A percentile compares a stretch with the other conserved stretches of the same genome.
phyloP scores from a whole-genome alignment of 1,140 invertebrate genomes.

The Drosophila gunungcola region DNA sequence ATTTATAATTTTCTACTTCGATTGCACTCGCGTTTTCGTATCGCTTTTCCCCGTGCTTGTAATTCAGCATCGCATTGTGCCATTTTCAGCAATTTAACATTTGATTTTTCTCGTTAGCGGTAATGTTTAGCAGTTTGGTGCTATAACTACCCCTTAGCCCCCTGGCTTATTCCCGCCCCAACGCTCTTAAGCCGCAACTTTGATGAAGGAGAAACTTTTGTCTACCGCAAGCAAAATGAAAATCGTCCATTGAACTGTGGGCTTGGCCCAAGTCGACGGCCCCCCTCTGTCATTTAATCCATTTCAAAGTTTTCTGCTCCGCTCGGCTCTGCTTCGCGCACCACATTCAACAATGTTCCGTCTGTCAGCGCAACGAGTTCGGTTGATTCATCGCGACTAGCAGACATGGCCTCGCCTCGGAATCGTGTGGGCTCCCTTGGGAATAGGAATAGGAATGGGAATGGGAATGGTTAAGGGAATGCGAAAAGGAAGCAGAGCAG shows the following conservation, averaged over 20 bases:
- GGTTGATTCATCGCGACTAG: conserved; percentile 17
- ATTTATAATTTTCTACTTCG: conserved; percentile 7
- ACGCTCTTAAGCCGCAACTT: conserved; percentile 13
- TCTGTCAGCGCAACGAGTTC: conserved; percentile 26
- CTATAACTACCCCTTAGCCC: conserved; percentile 5
- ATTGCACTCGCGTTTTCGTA: background rate
- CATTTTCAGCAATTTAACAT: conserved; percentile 60
- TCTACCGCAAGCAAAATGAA: conserved; percentile 55
- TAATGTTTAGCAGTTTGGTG: conserved; percentile 29
- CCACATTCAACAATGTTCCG: conserved; percentile 41
- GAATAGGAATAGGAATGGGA: background rate
- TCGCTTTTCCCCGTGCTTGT: background rate
- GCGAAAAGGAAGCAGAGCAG: background rate
- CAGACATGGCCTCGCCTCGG: conserved; percentile 32
- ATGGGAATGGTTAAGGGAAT: background rate
- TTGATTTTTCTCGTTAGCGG: conserved; percentile 63
- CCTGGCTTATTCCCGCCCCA: conserved; percentile 1
- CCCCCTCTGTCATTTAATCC: conserved; percentile 55
- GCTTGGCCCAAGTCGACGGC: conserved; percentile 14
- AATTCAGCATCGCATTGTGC: conserved; percentile 9
- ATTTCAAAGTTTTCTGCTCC: conserved; percentile 45
- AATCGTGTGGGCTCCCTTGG: conserved; percentile 21
- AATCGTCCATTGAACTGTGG: conserved; percentile 70
- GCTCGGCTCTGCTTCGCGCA: conserved; percentile 8
- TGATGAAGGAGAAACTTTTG: conserved; percentile 51